Evolutionary conservation across 2,888 invertebrate genomes (phyloP).

Genomic region (Shargacucullia verbasci): DNA sequence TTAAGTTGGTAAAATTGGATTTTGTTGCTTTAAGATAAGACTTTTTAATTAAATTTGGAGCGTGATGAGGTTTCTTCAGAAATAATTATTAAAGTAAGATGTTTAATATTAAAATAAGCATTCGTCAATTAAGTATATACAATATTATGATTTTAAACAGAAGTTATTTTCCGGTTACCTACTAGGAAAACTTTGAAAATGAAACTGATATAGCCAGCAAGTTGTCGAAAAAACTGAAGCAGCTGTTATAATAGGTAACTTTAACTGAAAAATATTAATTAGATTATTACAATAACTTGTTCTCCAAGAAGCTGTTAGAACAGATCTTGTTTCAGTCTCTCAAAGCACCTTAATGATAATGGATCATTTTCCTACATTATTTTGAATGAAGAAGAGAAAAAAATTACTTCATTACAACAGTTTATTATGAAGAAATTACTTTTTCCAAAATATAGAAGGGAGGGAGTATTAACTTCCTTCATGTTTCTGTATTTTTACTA

Average conservation of each 20-base stretch:
- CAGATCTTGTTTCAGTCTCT: slow-evolving; percentile 1
- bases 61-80: background rate
- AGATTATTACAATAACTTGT: too few species aligned
- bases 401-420: slow-evolving; percentile 23
- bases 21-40: background rate
- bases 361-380: slow-evolving; percentile 13
- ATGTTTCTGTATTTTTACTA: slow-evolving; percentile 2
- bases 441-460: background rate
- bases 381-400: slow-evolving; percentile 12
- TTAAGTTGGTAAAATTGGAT: slow-evolving; percentile 9
- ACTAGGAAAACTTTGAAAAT: background rate
- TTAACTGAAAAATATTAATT: background rate
- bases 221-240: background rate
- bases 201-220: background rate
- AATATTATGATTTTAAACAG: too few species aligned
- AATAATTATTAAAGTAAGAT: too few species aligned
- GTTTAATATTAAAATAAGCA: too few species aligned
- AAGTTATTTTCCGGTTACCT: too few species aligned
- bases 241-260: background rate
- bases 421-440: slow-evolving; percentile 30
- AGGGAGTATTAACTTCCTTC: background rate
- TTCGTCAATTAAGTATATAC: too few species aligned
- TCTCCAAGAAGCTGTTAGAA: background rate
- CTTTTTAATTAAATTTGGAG: slow-evolving; percentile 10
- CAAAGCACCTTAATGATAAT: slow-evolving; percentile 12